Percentiles rank a stretch among this genome's conserved stretches.
phyloP scores from a whole-genome alignment of 1,140 invertebrate species.

The Maconellicoccus hirsutus region DNA sequence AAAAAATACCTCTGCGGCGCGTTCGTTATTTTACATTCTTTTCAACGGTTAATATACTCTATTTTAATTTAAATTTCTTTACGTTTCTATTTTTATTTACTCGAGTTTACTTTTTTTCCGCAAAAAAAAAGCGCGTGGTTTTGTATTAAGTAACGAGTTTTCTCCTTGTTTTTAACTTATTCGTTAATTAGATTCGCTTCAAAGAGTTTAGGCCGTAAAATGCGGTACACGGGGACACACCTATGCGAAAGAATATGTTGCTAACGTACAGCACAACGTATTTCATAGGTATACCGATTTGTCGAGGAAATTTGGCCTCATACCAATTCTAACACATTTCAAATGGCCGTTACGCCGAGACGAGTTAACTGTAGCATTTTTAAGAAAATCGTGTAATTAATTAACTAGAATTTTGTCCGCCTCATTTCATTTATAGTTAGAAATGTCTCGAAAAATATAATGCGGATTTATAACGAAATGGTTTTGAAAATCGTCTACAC shows the following conservation, averaged over 20 bases:
- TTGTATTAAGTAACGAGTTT: conserved; percentile 11
- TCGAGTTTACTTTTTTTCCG: not conserved
- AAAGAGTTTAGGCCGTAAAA: conserved; percentile 17
- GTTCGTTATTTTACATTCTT: conserved; percentile 1
- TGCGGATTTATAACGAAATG: conserved; percentile 9
- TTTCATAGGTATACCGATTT: conserved; percentile 14
- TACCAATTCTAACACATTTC: conserved; percentile 19
- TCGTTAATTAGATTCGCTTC: conserved; percentile 21
- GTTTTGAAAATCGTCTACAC: not conserved
- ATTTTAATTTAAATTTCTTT: conserved; percentile 10
- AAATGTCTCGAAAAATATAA: conserved; percentile 9
- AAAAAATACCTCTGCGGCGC: not conserved
- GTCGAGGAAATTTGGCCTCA: conserved; percentile 7
- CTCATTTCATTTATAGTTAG: conserved; percentile 14
- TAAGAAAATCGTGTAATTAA: conserved; percentile 16
- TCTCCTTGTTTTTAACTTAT: conserved; percentile 10
- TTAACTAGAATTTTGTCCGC: conserved; percentile 19
- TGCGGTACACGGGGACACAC: conserved; percentile 6
- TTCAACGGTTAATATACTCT: conserved; percentile 4
- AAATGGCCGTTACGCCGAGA: conserved; percentile 7
- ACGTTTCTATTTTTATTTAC: conserved; percentile 5
- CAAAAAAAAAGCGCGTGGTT: not conserved
- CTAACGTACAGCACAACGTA: not conserved
- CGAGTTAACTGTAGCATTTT: not conserved
- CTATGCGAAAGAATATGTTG: not conserved